Evolutionary conservation across 2,888 invertebrate species (phyloP), one percentile per base, ranked within the genome.

Genomic region (Disparrhopalites patrizii): DNA sequence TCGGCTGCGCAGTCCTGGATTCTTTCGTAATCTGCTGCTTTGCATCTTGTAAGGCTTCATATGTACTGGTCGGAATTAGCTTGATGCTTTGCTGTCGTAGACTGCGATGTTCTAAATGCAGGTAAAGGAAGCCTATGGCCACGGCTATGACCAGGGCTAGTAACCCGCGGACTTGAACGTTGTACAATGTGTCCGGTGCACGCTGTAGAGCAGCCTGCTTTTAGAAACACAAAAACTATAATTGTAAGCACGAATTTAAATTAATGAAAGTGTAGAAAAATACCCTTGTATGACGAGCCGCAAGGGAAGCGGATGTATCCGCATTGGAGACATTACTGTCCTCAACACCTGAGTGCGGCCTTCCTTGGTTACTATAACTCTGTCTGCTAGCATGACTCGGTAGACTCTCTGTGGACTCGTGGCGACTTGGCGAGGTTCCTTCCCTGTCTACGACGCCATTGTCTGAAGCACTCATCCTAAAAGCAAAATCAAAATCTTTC

Each of bases 81-180:
- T 51, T 47, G 25, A 13, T 36, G 20, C 47, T 8, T 15, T 10
- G 15, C 5, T 18, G 30, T 5, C 28, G 18, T 33, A 30, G 18
- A 10, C 18, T 31, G 8, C 25, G 38, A 23, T 56, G 36, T 23
- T 63, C 63, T 4, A 63, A 10, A 31, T 63, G 63, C 4, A 63
- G 20, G 30, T 63, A 63, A 30, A 63, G 27, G 30, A 47, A 55
- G 28, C 63, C 63, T 3, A 63, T 30, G 3, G 38, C 28, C 18
- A 55, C 31, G 28, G 55, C 43, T 20, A 36, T 23, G n/a, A 43
- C 20, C 20, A 63, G 54, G 33, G 56, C 43, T 8, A 63, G 38
- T 15, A 63, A 8, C 25, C 27, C 54, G 2, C 63, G 55, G 7
- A 63, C 10, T 31, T 63, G 54, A 28, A 38, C 38, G 30, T 56